Evolutionary conservation across 2,113 vertebrate genomes (phyloP).

Genomic region (Phylloscopus trochiloides): DNA sequence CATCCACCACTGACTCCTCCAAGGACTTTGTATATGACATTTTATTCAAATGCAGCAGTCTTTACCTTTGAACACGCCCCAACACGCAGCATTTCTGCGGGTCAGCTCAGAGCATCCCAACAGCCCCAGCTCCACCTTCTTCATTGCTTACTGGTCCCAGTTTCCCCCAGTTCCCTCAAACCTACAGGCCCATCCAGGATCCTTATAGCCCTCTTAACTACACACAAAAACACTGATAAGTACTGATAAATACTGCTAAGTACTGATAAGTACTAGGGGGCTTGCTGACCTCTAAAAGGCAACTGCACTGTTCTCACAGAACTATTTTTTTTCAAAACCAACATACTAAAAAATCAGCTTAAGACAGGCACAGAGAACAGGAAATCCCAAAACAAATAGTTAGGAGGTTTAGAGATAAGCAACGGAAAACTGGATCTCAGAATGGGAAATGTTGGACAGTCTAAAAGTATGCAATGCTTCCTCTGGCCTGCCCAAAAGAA

Average conservation of each 20-base stretch:
- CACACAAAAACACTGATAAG: neutral
- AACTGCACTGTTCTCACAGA: neutral
- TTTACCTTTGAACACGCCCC: neutral
- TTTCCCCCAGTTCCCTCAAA: neutral
- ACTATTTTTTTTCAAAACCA: neutral
- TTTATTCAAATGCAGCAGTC: neutral
- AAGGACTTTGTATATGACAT: neutral
- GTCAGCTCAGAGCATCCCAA: neutral
- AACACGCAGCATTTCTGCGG: neutral
- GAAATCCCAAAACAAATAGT: constrained; percentile 29
- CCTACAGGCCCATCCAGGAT: neutral
- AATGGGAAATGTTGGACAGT: neutral
- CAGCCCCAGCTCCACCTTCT: neutral
- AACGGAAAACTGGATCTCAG: neutral
- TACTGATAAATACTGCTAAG: neutral
- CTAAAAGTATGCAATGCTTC: neutral
- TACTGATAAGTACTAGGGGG: neutral
- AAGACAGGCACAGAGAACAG: neutral
- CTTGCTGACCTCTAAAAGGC: neutral
- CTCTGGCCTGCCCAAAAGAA: neutral
- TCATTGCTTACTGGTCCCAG: too few species aligned
- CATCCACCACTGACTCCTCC: neutral
- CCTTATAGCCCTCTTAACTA: neutral
- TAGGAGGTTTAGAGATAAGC: constrained; percentile 9
- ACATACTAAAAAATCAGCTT: neutral